Evolutionary conservation across 35 echinoderm and acorn worm species (phyloP), one percentile per base, ranked within the genome.

Genomic region (Eucidaris tribuloides): DNA sequence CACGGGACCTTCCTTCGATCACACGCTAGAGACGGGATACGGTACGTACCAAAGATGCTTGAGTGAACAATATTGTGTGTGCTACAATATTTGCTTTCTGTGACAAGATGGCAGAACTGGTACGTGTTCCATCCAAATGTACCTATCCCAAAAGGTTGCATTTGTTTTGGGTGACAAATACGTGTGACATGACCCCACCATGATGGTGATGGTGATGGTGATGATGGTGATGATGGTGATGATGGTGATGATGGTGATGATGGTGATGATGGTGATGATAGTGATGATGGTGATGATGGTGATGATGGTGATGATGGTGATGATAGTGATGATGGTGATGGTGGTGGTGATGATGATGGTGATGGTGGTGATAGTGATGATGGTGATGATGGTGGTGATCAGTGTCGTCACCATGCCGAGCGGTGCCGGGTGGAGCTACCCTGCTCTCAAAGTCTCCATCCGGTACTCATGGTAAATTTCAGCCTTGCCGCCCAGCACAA

Each of bases 301-400:
- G 31, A 66, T 66, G 62, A 33, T 66, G 62, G 27, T 66, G 28
- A 11, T 66, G 62, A 66, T 66, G 62, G 19, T 66, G 62, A 29
- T 66, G 62, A 66, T 66, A 25, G 31, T 66, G 62, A 13, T 66
- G 62, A 66, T 66, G 11, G 62, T 66, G 62, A 66, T 66, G 62
- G 62, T 66, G 31, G 27, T 66, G 62, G 62, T 66, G 62, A 66
- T 66, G 62, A 29, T 66, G 62, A 23, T 66, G 62, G 31, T 66
- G 62, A 66, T 66, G 62, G 27, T 66, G 62, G 19, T 66, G 20
- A 66, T 66, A 29, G 27, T 66, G 19, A 66, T 66, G 62, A 29
- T 66, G 19, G 27, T 66, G 31, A 23, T 66, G 62, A 66, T 66
- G 62, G 31, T 66, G 31, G 28, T 66, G 31, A 66, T 23, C 19